Base-by-base conservation (phyloP, 2,888 invertebrate genomes). In the Pheosia gnoma region DNA sequence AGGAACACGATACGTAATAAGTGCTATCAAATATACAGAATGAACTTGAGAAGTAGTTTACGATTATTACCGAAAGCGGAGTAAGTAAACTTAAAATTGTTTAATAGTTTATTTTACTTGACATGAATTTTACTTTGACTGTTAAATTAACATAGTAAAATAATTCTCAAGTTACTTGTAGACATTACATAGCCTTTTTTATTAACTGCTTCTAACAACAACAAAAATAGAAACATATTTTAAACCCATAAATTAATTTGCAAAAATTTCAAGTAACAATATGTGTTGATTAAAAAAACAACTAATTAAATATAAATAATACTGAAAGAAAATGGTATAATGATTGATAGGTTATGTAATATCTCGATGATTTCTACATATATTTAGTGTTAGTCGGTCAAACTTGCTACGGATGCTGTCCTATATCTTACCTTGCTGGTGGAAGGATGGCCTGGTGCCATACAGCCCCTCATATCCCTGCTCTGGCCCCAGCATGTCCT, bases 391-490 rank as follows among this genome's bases (percentile, higher is more conserved):
- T 89, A 88, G 85, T 86, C 11, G 65, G 77, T 63, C 81, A 84
- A 84, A 81, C 79, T 74, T 69, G 65, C 75, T 78, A 77, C 68
- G 45, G 53, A 65, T 68, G 68, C 62, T 39, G 59, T 71, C 63
- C 70, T 63, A 71, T 58, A 47, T 72, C 88, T 95, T 96, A 97
- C 97, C 97, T 97, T 96, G 96, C 76, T 97, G 97, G 85, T 97
- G 97, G 94, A 97, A 98, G 80, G 98, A 97, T 79, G 98, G 97
- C 87, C 98, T 97, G 90, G 98, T 98, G 85, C 97, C 97, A 93
- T 98, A 98, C 95, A 98, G 96, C 90, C 97, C 97, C 89, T 98
- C 98, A 94, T 98, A 98, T 85, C 97, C 96, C 94, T 98, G 98
- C 90, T 98, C 98, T 82, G 97, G 97, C 86, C 96, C 96, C 91